These are phyloP conservation scores for Cacatua alba DNA, from an alignment of 2,113 vertebrate genomes.

Conservation along the genomic window DNA sequence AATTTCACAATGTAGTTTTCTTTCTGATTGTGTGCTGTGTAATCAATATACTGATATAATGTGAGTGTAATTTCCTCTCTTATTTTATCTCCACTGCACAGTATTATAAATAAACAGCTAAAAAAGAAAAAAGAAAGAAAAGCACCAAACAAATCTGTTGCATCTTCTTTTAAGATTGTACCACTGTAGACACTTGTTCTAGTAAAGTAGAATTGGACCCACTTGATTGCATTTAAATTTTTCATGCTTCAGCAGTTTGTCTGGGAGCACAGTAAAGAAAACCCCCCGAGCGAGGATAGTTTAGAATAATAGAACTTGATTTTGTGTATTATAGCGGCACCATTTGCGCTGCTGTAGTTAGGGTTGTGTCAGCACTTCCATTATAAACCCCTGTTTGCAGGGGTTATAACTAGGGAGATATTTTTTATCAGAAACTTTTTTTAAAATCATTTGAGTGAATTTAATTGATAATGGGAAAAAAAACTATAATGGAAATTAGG, in stretches of 20 bases:
- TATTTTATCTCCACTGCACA: slow-evolving; percentile 82
- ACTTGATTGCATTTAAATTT: slow-evolving; percentile 89
- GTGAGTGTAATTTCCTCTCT: slow-evolving; percentile 83
- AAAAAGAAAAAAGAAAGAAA: slow-evolving; percentile 76
- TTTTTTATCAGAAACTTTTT: slow-evolving; percentile 74
- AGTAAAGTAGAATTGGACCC: slow-evolving; percentile 91
- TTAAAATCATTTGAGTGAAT: slow-evolving; percentile 69
- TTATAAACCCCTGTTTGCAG: slow-evolving; percentile 82
- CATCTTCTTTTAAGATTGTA: slow-evolving; percentile 96
- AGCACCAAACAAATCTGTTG: slow-evolving; percentile 85
- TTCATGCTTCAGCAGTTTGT: slow-evolving; percentile 98
- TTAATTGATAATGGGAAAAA: slow-evolving; percentile 77
- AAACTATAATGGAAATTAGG: slow-evolving; percentile 59
- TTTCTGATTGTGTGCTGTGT: slow-evolving; percentile 83
- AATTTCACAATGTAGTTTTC: slow-evolving; percentile 80
- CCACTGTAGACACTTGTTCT: slow-evolving; percentile 97
- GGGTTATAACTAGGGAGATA: slow-evolving; percentile 80
- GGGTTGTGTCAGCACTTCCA: slow-evolving; percentile 83
- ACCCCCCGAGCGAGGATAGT: slow-evolving; percentile 98
- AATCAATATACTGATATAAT: slow-evolving; percentile 83
- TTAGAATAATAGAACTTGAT: slow-evolving; percentile 99
- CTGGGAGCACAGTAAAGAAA: slow-evolving; percentile 94
- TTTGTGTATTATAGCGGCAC: slow-evolving; percentile 90
- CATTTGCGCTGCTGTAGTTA: slow-evolving; percentile 85
- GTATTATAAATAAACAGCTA: slow-evolving; percentile 86